These are phyloP conservation scores for Pandemis heparana DNA, from an alignment of 2,888 invertebrate species.

Conservation along the genomic window DNA sequence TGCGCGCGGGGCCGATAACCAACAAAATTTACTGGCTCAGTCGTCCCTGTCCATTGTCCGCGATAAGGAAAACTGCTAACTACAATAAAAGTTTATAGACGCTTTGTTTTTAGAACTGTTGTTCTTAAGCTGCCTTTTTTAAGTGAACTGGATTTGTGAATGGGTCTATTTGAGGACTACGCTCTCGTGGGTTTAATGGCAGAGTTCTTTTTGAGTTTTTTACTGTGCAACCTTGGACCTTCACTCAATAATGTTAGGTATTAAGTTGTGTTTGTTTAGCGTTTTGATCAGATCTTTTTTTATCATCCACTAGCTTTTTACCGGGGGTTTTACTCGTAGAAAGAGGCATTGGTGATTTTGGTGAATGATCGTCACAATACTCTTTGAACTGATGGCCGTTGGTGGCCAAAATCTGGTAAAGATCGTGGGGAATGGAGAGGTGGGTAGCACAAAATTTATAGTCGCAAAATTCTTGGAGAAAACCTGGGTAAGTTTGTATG, in stretches of 20 bases:
- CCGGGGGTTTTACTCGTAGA: too few relatives aligned
- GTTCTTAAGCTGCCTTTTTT: conserved; percentile 38
- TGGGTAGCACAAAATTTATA: too few relatives aligned
- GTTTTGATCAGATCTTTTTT: not conserved
- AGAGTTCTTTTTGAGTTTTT: conserved; percentile 4
- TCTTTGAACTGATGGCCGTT: too few relatives aligned
- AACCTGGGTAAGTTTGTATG: too few relatives aligned
- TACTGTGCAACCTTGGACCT: conserved; percentile 9
- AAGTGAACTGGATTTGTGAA: conserved; percentile 30
- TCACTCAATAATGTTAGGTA: not conserved
- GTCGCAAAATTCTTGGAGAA: too few relatives aligned
- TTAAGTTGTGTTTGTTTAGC: not conserved
- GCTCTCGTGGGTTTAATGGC: not conserved
- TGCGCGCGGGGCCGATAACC: conserved; percentile 48
- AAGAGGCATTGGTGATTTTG: too few relatives aligned
- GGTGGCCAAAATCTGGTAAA: too few relatives aligned
- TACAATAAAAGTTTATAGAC: conserved; percentile 54
- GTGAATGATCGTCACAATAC: too few relatives aligned
- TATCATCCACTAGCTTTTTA: too few relatives aligned
- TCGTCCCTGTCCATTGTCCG: conserved; percentile 43
- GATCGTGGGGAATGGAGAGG: too few relatives aligned
- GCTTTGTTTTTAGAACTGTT: conserved; percentile 38
- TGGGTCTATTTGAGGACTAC: conserved; percentile 11
- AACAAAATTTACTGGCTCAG: conserved; percentile 48
- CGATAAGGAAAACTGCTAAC: conserved; percentile 45